Evolutionary conservation across 2,797 vertebrate species (phyloP), one percentile per base, ranked within the genome.

Genomic region (Gymnothorax javanicus): DNA sequence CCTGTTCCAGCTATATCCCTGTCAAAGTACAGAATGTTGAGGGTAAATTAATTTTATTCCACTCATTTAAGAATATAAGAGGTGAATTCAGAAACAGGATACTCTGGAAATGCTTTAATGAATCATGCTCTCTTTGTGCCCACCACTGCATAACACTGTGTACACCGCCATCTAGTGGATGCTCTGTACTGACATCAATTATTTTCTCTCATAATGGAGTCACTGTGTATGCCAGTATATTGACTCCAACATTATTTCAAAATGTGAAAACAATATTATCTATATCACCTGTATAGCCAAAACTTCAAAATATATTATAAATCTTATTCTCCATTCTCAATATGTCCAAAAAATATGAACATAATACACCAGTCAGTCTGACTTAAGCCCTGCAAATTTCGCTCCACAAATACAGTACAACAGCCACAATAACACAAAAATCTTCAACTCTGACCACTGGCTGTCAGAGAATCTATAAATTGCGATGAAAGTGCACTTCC

Each of bases 131-230:
- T 91, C 92, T 95, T 95, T 95, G 93, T 94, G 93, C 90, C 87
- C 88, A 7, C 77, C 77, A 33, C 11, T 91, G 81, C 87, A 87
- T 89, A 87, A 87, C 90, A 85, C 85, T 82, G 87, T 62, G 0
- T n/a, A 89, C 91, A 94, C 93, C 90, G 90, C 89, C 93, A 91
- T 91, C 94, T 88, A 89, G 94, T 92, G 95, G 94, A 85, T 4
- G 0, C 33, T 83, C 9, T 20, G 91, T 90, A 93, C 87, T 91
- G 89, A 91, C 87, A 77, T 25, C 50, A 13, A 62, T 69, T n/a
- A 4, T 7, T 25, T n/a, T n/a, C 23, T 69, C 25, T 11, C 23
- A n/a, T 7, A 25, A 69, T n/a, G 64, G 64, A 69, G 23, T 69
- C 33, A 25, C 23, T 67, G 64, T 67, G 25, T 67, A 67, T 9